Percentiles rank a stretch among this genome's conserved stretches.
Conservation (phyloP, 2,888 invertebrate genomes). For the Oscheius onirici region DNA sequence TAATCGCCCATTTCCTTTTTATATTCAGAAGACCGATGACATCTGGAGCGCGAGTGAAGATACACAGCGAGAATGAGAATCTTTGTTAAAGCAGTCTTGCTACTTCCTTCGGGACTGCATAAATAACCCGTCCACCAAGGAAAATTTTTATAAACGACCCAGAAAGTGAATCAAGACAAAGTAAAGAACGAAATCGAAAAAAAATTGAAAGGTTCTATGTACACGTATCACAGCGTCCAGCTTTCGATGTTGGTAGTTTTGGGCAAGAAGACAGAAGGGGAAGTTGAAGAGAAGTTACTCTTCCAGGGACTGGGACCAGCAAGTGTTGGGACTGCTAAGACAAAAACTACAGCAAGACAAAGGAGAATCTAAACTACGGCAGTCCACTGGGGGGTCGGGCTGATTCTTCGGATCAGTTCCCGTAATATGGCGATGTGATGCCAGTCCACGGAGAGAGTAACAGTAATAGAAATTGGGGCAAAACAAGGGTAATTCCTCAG, state of each 20-base stretch:
- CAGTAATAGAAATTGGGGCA: not conserved
- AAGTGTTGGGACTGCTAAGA: not conserved
- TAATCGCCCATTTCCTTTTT: too few species aligned
- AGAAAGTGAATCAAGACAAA: too few species aligned
- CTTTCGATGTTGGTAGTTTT: constrained; percentile 3
- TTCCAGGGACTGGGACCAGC: constrained; percentile 24
- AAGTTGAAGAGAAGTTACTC: not conserved
- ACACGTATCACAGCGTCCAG: constrained; percentile 22
- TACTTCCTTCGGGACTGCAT: too few species aligned
- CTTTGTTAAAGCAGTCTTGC: too few species aligned
- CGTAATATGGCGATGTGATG: constrained; percentile 32
- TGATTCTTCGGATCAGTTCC: constrained; percentile 24
- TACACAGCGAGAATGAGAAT: too few species aligned
- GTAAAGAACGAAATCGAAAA: not conserved
- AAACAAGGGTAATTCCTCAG: constrained; percentile 13
- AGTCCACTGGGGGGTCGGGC: constrained; percentile 16
- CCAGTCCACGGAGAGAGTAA: constrained; percentile 19
- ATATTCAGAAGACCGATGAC: too few species aligned
- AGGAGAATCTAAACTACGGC: not conserved
- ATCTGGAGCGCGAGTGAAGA: too few species aligned
- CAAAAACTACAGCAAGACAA: not conserved
- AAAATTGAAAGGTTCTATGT: constrained; percentile 9
- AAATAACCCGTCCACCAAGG: too few species aligned
- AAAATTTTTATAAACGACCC: too few species aligned
- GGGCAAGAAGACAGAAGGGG: not conserved